Evolutionary conservation across 2,797 vertebrate genomes (phyloP).

Genomic region (Linurgus olivaceus): DNA sequence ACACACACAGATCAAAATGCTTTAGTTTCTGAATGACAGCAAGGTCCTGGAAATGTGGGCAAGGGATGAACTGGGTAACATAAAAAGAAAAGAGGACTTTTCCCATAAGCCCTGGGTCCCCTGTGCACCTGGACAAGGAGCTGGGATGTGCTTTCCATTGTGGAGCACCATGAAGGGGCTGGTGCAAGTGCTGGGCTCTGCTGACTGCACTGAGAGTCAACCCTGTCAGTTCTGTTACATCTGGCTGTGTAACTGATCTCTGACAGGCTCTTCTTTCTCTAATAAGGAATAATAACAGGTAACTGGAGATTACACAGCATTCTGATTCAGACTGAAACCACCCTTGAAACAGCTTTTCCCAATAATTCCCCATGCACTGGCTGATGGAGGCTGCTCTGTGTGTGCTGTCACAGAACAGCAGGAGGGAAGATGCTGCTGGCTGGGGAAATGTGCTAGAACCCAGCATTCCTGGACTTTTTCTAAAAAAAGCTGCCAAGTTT

Average conservation of each 20-base stretch:
- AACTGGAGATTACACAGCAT: not conserved
- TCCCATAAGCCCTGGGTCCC: rapidly evolving
- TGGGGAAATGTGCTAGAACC: not conserved
- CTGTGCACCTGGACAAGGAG: not conserved
- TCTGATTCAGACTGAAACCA: not conserved
- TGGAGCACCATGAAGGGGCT: not conserved
- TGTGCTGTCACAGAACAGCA: not conserved
- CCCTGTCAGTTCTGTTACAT: not conserved
- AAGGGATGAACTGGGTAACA: not conserved
- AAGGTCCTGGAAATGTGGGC: not conserved
- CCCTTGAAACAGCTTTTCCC: not conserved
- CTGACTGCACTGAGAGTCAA: rapidly evolving
- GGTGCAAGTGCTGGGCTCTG: rapidly evolving
- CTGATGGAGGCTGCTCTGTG: rapidly evolving
- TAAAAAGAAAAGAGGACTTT: rapidly evolving
- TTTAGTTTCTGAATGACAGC: not conserved
- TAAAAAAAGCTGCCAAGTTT: not conserved
- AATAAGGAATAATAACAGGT: not conserved
- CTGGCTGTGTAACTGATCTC: rapidly evolving
- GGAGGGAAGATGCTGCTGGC: not conserved
- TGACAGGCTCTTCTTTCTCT: not conserved
- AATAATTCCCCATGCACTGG: rapidly evolving
- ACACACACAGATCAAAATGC: not conserved
- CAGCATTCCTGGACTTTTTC: not conserved
- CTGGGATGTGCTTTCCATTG: rapidly evolving